phyloP scores from a whole-genome alignment of 1,140 invertebrate species.

The Chironomus striatipennis region DNA sequence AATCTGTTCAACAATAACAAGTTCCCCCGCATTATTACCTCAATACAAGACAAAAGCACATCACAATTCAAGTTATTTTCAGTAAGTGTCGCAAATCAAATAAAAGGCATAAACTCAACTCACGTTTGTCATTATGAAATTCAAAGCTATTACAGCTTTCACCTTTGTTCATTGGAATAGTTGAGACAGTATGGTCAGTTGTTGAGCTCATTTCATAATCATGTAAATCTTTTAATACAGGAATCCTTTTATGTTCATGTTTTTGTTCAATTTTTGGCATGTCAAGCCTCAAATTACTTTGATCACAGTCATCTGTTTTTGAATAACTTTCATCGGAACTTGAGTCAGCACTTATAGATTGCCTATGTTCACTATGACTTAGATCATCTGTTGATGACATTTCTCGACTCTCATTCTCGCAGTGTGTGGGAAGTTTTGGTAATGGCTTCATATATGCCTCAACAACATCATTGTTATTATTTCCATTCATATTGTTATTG shows the following conservation, averaged over 20 bases:
- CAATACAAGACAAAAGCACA: too few species aligned
- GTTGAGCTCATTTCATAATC: conserved; percentile 39
- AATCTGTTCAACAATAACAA: too few species aligned
- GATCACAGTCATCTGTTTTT: conserved; percentile 50
- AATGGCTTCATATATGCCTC: conserved; percentile 50
- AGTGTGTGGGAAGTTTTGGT: conserved; percentile 43
- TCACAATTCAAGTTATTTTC: conserved; percentile 29
- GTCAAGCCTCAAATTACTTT: conserved; percentile 32
- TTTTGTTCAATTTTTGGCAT: conserved; percentile 38
- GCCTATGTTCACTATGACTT: conserved; percentile 66
- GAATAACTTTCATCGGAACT: conserved; percentile 75
- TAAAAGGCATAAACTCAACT: background rate
- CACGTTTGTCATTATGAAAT: conserved; percentile 35
- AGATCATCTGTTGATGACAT: conserved; percentile 69
- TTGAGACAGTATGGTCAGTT: conserved; percentile 42
- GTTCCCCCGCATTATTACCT: too few species aligned
- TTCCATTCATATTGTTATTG: conserved; percentile 30
- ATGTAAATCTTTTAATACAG: conserved; percentile 33
- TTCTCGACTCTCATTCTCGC: conserved; percentile 36
- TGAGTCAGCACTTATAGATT: conserved; percentile 50
- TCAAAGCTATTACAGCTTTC: conserved; percentile 57
- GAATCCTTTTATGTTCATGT: conserved; percentile 30
- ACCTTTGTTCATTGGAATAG: conserved; percentile 42
- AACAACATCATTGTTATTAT: conserved; percentile 27
- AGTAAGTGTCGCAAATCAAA: too few species aligned